A percentile compares a stretch with the other conserved stretches of the same genome.
These are phyloP conservation scores for Setophaga kirtlandii DNA, from an alignment of 2,113 vertebrate genomes.

Conservation along the genomic window DNA sequence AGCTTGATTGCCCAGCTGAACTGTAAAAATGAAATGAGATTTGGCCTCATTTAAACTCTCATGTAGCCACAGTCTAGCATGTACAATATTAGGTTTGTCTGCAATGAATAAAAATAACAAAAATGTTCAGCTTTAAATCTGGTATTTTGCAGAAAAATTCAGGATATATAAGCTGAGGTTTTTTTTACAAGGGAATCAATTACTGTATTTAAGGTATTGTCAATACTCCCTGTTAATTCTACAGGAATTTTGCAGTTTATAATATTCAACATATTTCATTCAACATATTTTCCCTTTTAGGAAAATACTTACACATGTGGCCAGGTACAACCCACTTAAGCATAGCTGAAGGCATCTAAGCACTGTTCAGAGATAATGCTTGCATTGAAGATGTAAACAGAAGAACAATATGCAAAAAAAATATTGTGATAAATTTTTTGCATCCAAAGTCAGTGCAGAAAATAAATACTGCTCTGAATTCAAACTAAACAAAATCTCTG, in stretches of 20 bases:
- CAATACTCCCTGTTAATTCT: not conserved
- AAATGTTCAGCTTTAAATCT: not conserved
- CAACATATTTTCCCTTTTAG: not conserved
- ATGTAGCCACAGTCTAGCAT: not conserved
- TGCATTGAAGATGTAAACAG: not conserved
- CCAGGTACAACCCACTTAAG: not conserved
- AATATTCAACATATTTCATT: not conserved
- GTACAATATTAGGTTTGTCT: not conserved
- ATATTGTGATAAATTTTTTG: not conserved
- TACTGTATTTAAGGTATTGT: not conserved
- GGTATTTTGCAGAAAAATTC: not conserved
- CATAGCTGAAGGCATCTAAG: not conserved
- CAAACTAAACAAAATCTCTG: not conserved
- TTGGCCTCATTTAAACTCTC: not conserved
- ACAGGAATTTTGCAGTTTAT: not conserved
- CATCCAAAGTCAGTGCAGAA: not conserved
- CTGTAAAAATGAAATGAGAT: not conserved
- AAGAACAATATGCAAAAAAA: not conserved
- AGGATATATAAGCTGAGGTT: not conserved
- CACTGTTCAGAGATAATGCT: not conserved
- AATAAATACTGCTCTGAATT: not conserved
- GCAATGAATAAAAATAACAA: not conserved
- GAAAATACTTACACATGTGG: not conserved
- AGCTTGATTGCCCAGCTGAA: not conserved
- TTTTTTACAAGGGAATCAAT: not conserved